Base-by-base conservation (phyloP, 2,113 vertebrate genomes). In the Microcebus lehilahytsara region DNA sequence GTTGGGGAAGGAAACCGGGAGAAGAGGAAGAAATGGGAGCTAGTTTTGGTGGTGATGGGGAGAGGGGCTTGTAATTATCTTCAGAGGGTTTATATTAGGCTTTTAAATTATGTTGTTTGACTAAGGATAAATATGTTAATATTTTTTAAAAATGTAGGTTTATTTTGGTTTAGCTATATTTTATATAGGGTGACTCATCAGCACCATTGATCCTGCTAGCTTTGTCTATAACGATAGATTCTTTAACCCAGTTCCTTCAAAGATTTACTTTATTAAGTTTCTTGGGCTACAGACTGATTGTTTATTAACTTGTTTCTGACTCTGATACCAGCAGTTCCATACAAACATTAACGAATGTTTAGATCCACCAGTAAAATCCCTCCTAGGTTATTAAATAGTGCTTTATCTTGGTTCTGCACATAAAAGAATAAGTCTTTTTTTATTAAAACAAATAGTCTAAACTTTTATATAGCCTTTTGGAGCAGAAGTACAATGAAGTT, bases 221-320 rank as follows among this genome's bases (percentile, higher is more conserved):
- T 37, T 80, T 91, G 53, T 74, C 23, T 60, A 0, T 71, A 51
- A 60, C 22, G n/a, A 34, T 49, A n/a, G 51, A 58, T 22, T 74
- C 10, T 72, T 53, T 91, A 64, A 69, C 5, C 22, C 22, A 69
- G 10, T 3, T 13, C 51, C 40, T 22, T 80, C 96, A 11, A 49
- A 89, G n/a, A 85, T 85, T 93, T 60, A 17, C 42, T 87, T 62
- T 74, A 30, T 93, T 37, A 53, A 67, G 30, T 75, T 62, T 9
- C 46, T 95, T 19, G 5, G 49, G 8, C 7, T 58, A 79, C 16
- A 56, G 2, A 1, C 32, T 95, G 6, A 27, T 62, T 62, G 30
- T 91, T 96, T 72, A 85, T 40, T 71, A 88, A 69, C 23, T 92
- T 92, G 32, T 71, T 96, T 94, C 19, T 19, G 23, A 86, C n/a